phyloP scores from a whole-genome alignment of 2,888 invertebrate species.

The Adelphocoris suturalis region DNA sequence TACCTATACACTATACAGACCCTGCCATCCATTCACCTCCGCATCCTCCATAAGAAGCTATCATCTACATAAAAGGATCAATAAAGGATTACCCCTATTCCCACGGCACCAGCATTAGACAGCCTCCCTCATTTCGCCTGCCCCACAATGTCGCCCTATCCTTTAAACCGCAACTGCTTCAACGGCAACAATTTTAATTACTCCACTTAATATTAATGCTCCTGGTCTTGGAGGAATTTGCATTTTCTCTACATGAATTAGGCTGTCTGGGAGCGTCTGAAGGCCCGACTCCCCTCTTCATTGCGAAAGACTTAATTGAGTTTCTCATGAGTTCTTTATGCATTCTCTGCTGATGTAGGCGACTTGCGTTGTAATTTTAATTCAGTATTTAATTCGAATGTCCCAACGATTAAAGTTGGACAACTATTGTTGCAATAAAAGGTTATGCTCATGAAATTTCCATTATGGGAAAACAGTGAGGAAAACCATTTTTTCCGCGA shows the following conservation, averaged over 20 bases:
- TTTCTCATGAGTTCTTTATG: constrained; percentile 14
- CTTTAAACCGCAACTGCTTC: constrained; percentile 43
- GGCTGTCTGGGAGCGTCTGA: constrained; percentile 11
- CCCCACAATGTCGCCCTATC: constrained; percentile 38
- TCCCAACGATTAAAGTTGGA: too few species aligned
- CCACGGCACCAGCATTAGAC: constrained; percentile 15
- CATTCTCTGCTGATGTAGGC: background rate
- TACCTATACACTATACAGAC: background rate
- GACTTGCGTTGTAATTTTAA: too few species aligned
- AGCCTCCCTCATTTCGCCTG: constrained; percentile 25
- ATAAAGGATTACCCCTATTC: constrained; percentile 9
- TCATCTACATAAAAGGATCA: constrained; percentile 42
- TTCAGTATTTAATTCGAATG: too few species aligned
- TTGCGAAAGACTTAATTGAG: constrained; percentile 26
- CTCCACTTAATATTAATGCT: constrained; percentile 57
- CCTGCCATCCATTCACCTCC: constrained; percentile 13
- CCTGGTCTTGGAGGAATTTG: constrained; percentile 29
- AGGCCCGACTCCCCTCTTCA: constrained; percentile 6
- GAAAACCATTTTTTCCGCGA: too few species aligned
- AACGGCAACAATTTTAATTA: constrained; percentile 62
- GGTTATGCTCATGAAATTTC: too few species aligned
- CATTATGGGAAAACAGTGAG: too few species aligned
- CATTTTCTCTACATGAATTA: constrained; percentile 63
- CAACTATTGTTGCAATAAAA: too few species aligned
- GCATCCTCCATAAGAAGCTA: constrained; percentile 19